Conservation (phyloP, 2,888 invertebrate species). For the Elysia crispata region DNA sequence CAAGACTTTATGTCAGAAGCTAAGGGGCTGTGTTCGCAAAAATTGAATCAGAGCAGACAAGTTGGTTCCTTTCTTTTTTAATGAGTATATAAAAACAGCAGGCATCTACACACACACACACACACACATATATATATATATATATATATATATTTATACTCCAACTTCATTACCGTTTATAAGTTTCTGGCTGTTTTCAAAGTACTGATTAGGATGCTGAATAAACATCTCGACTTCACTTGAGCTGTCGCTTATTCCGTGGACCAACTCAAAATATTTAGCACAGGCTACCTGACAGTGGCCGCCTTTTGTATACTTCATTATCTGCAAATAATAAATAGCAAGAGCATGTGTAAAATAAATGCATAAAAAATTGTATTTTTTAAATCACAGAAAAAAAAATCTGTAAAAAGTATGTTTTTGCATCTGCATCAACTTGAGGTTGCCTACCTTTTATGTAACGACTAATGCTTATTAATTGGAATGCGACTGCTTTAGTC, state of each 20-base stretch:
- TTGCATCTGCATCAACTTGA: too few relatives aligned
- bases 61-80: background rate
- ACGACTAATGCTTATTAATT: too few relatives aligned
- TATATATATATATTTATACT: background rate
- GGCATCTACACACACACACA: too few relatives aligned
- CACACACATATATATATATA: too few relatives aligned
- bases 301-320: conserved; percentile 85
- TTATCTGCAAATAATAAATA: conserved; percentile 82
- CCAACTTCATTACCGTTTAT: conserved; percentile 48
- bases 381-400: too few relatives aligned
- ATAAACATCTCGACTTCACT: conserved; percentile 58
- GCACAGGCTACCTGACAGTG: conserved; percentile 94
- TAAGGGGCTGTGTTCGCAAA: background rate
- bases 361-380: too few relatives aligned
- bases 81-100: too few relatives aligned
- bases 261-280: conserved; percentile 84
- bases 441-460: too few relatives aligned
- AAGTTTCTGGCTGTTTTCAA: conserved; percentile 83
- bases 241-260: conserved; percentile 63
- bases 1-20: background rate
- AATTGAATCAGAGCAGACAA: background rate
- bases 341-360: too few relatives aligned
- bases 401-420: too few relatives aligned
- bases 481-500: too few relatives aligned
- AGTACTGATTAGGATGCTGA: conserved; percentile 93